Evolutionary conservation across 2,113 vertebrate species (phyloP).

Genomic region (Fukomys damarensis): DNA sequence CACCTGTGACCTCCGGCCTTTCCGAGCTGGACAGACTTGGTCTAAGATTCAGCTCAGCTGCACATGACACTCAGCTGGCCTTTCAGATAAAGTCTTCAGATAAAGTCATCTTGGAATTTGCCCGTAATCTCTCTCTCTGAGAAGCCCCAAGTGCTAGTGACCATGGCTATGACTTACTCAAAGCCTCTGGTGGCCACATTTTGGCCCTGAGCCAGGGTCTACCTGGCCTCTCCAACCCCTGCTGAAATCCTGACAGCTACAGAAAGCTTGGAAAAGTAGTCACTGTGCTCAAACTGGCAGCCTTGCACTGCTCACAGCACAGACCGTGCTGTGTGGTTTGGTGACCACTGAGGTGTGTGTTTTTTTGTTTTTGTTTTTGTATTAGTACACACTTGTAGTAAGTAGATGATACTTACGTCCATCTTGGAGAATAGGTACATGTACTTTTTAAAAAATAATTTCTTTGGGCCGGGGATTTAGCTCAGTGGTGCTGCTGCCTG

Average conservation of each 20-base stretch:
- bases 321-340: constrained; percentile 91
- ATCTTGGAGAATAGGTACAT: background rate
- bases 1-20: background rate
- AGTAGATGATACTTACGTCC: background rate
- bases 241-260: constrained; percentile 91
- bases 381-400: background rate
- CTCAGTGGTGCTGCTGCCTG: no score
- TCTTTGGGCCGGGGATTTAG: no score
- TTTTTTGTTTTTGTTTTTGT: background rate
- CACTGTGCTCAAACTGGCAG: constrained; percentile 88
- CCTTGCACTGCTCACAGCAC: constrained; percentile 88
- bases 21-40: background rate
- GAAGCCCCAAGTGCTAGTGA: background rate
- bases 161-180: constrained; percentile 89
- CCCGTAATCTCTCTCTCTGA: background rate
- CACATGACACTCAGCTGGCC: background rate
- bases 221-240: constrained; percentile 90
- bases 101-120: background rate
- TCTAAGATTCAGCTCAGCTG: background rate
- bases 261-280: constrained; percentile 84
- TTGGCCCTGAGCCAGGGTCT: constrained; percentile 92
- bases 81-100: background rate
- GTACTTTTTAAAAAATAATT: background rate
- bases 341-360: constrained; percentile 90
- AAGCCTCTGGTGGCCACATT: constrained; percentile 90